Conservation (phyloP, 2,888 invertebrate genomes). For the Stictocephala bisonia region DNA sequence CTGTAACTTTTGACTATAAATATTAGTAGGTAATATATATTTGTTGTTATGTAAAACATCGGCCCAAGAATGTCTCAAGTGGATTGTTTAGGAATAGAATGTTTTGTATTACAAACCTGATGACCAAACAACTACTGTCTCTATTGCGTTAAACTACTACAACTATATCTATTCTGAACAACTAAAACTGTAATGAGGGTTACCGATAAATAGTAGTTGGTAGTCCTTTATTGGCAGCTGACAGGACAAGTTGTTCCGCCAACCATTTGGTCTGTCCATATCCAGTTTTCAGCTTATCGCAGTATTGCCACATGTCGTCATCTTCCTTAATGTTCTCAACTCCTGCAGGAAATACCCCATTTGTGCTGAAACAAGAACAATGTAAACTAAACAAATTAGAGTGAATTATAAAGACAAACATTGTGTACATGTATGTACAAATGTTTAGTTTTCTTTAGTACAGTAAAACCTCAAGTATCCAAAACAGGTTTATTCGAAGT, state of each 20-base stretch:
- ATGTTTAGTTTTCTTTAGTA: too few species aligned
- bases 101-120: too few species aligned
- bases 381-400: not conserved
- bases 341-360: slow-evolving; percentile 57
- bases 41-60: too few species aligned
- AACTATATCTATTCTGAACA: not conserved
- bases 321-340: slow-evolving; percentile 53
- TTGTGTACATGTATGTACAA: too few species aligned
- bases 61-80: too few species aligned
- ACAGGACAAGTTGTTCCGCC: slow-evolving; percentile 57
- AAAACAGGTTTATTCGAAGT: too few species aligned
- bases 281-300: slow-evolving; percentile 53
- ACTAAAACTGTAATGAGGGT: not conserved
- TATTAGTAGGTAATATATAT: too few species aligned
- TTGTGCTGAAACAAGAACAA: slow-evolving; percentile 53
- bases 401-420: not conserved
- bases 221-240: slow-evolving; percentile 54
- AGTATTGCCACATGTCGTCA: slow-evolving; percentile 53
- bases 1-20: too few species aligned
- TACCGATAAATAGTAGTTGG: slow-evolving; percentile 57
- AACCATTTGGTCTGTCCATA: slow-evolving; percentile 60
- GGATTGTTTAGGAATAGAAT: too few species aligned
- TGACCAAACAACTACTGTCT: too few species aligned
- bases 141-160: not conserved
- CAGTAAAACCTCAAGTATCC: too few species aligned